Conservation (phyloP, 2,888 invertebrate species). For the Muschampia plurimacula region DNA sequence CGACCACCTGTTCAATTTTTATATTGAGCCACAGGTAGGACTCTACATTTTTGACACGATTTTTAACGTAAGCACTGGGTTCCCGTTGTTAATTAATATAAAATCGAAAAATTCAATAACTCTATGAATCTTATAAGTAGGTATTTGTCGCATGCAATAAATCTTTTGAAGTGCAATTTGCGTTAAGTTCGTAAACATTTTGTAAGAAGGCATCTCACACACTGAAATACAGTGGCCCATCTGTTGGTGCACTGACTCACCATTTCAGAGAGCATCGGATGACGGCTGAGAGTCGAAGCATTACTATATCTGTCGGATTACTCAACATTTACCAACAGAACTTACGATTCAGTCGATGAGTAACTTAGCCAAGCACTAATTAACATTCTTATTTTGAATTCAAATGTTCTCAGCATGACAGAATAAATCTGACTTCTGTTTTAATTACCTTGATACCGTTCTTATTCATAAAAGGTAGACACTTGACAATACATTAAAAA, state of each 20-base stretch:
- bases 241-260: slow-evolving; percentile 64
- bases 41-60: background rate
- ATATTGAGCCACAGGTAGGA: background rate
- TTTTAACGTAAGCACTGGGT: too few relatives aligned
- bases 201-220: slow-evolving; percentile 22
- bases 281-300: slow-evolving; percentile 55
- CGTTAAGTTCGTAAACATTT: slow-evolving; percentile 12
- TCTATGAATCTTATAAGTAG: background rate
- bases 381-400: slow-evolving; percentile 34
- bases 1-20: slow-evolving; percentile 25
- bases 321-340: slow-evolving; percentile 58
- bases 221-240: slow-evolving; percentile 54
- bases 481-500: background rate
- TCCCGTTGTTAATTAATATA: too few relatives aligned
- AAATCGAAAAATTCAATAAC: too few relatives aligned
- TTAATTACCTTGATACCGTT: background rate
- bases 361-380: slow-evolving; percentile 31
- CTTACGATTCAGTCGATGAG: slow-evolving; percentile 39
- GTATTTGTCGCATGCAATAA: slow-evolving; percentile 7
- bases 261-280: slow-evolving; percentile 51
- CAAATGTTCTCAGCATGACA: slow-evolving; percentile 13
- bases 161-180: slow-evolving; percentile 27
- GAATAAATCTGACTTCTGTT: background rate
- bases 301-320: slow-evolving; percentile 72
- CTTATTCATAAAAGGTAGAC: background rate